Base-by-base conservation (phyloP, 2,797 vertebrate species). In the Hybognathus amarus region DNA sequence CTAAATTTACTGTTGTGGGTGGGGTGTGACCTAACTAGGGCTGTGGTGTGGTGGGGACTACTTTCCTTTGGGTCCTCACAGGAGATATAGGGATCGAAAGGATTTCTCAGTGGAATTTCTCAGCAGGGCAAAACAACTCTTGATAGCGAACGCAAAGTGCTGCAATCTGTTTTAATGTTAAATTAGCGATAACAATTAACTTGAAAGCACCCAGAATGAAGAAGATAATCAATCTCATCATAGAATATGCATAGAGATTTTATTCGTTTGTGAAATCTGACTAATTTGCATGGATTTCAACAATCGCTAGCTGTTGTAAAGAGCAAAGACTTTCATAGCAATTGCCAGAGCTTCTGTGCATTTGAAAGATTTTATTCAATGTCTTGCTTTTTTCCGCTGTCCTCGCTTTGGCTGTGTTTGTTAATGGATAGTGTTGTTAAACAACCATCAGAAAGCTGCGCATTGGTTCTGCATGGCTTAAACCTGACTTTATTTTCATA, bases 1-100 rank as follows among this genome's bases (percentile, higher is more conserved):
- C 94, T 95, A 95, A 93, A 94, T 94, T 95, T 95, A 94, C 94
- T 94, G 91, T 88, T 89, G 92, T 38, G 30, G 30, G 36, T 91
- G 92, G 91, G 92, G 90, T 90, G 91, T 93, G 93, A 94, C 93
- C 93, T 87, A 91, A 70, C 84, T 86, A 85, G 85, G 84, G 36
- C 78, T 80, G 79, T 80, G 79, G 84, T 50, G 82, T 81, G 64
- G 83, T 81, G 85, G 86, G 85, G 87, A 91, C 86, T 66, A 86
- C 70, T 86, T 77, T 91, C 74, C 87, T 86, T 90, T 89, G 89
- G 90, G 92, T 90, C 84, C 90, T 85, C 33, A 77, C 86, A 85
- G 89, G 85, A 90, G 66, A 85, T 11, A 9, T 83, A 86, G 86
- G 89, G 87, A 87, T 91, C 82, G 88, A 74, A 87, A 86, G 85